Evolutionary conservation across 1,140 invertebrate genomes (phyloP), one percentile per base, ranked within the genome.

Genomic region (Heterodera carotae): DNA sequence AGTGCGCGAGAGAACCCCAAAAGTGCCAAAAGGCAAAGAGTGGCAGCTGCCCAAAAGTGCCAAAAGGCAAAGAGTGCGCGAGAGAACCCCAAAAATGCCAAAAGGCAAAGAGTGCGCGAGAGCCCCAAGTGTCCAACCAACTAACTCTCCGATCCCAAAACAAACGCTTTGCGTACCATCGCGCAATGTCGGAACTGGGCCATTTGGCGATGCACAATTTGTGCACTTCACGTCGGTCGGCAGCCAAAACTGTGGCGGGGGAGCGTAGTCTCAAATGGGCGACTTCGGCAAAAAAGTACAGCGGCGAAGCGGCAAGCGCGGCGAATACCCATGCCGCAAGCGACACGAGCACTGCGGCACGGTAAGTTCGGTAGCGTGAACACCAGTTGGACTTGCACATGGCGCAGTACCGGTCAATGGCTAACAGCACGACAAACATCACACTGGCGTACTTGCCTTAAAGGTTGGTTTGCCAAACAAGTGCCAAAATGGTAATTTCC

Each of bases 371-470:
- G 75, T 85, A 87, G 25, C 76, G 48, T 29, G 83, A 56, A 62
- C 85, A 86, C 75, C 80, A 80, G 60, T 83, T 77, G 34, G 83
- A 75, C 67, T 82, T 80, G 73, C 85, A 86, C 85, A 87, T 87
- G 25, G 86, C 86, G 56, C 79, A 85, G 75, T 86, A 87, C 31
- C 85, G 77, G 71, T 87, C 85, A 10, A 78, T 77, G 10, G 85
- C 85, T 3, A 87, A 78, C n/a, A 87, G 75, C 6, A 87, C 85
- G 18, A 87, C 86, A 67, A 87, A 87, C 66, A 88, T 83, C n/a
- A 87, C 85, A 56, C 76, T 80, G 69, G 86, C 86, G 62, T 87
- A 87, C 78, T 87, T 87, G 18, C 86, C 84, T 85, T n/a, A n/a
- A 70, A 68, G 66, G 31, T 22, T 22, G 66, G 67, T 12, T 31